A percentile compares a stretch with the other conserved stretches of the same genome.
Conservation (phyloP, 92 coral and sea anemone genomes). For the Blastomussa wellsi region DNA sequence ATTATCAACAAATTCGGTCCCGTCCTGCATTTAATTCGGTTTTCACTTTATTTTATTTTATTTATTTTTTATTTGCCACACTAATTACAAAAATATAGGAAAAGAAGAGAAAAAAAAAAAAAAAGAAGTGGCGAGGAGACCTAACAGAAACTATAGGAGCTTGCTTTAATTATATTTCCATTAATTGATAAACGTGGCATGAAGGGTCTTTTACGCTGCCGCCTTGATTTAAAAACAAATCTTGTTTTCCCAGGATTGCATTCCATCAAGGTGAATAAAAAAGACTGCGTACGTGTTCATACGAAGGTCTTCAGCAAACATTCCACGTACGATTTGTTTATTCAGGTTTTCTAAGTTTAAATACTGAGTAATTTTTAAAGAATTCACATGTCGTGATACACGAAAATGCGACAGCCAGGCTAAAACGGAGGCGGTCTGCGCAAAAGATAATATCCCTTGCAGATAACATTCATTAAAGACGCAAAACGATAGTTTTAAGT, state of each 20-base stretch:
- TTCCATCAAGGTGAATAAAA: neutral
- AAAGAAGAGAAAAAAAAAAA: too few relatives aligned
- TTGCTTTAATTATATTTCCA: neutral
- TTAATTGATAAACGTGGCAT: neutral
- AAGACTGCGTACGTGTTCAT: neutral
- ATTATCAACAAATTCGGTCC: neutral
- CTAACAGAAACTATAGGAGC: too few relatives aligned
- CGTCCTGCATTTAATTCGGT: neutral
- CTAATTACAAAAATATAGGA: too few relatives aligned
- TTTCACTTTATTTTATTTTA: too few relatives aligned
- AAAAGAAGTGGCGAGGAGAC: too few relatives aligned
- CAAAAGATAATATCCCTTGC: neutral
- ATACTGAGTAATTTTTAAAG: neutral
- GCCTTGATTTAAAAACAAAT: neutral
- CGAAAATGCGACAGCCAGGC: neutral
- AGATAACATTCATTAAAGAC: neutral
- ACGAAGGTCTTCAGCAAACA: neutral
- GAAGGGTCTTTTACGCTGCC: neutral
- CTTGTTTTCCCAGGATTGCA: neutral
- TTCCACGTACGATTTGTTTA: neutral
- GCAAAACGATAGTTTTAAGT: neutral
- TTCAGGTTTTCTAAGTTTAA: neutral
- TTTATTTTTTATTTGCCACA: too few relatives aligned
- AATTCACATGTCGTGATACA: neutral
- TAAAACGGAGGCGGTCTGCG: neutral